Evolutionary conservation across 2,797 vertebrate species (phyloP).

Genomic region (Ambastaia sidthimunki): DNA sequence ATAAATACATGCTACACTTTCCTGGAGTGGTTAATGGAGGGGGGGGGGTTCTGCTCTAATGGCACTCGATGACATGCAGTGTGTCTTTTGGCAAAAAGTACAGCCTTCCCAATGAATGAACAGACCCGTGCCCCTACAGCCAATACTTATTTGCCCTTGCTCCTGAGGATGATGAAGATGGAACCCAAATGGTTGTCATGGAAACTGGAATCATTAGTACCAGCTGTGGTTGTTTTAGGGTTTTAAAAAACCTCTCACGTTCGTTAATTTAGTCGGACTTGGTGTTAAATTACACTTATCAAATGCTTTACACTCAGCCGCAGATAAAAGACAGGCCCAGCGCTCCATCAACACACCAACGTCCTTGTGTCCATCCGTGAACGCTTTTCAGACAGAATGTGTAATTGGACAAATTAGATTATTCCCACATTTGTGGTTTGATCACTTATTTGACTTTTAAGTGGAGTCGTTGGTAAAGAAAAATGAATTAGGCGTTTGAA

Average conservation of each 20-base stretch:
- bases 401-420: conserved; percentile 40
- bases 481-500: neutral
- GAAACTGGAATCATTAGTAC: conserved; percentile 45
- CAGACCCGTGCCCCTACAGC: conserved; percentile 25
- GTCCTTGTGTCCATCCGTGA: conserved; percentile 11
- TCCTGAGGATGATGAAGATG: conserved; percentile 26
- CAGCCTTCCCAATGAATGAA: conserved; percentile 26
- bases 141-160: conserved; percentile 29
- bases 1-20: neutral
- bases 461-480: conserved; percentile 3
- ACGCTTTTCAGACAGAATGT: conserved; percentile 1
- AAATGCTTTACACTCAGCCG: conserved; percentile 31
- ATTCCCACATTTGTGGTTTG: conserved; percentile 16
- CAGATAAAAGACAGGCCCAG: conserved; percentile 11
- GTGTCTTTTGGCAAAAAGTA: conserved; percentile 20
- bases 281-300: conserved; percentile 42
- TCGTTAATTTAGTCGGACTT: conserved; percentile 43
- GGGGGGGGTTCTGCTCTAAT: neutral
- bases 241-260: conserved; percentile 43
- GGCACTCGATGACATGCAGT: conserved; percentile 7
- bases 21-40: neutral
- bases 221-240: conserved; percentile 43
- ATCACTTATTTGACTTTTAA: conserved; percentile 30
- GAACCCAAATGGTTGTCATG: conserved; percentile 38
- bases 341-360: conserved; percentile 1